phyloP scores from a whole-genome alignment of 92 coral and sea anemone genomes.

The Phenganax stokvisi region DNA sequence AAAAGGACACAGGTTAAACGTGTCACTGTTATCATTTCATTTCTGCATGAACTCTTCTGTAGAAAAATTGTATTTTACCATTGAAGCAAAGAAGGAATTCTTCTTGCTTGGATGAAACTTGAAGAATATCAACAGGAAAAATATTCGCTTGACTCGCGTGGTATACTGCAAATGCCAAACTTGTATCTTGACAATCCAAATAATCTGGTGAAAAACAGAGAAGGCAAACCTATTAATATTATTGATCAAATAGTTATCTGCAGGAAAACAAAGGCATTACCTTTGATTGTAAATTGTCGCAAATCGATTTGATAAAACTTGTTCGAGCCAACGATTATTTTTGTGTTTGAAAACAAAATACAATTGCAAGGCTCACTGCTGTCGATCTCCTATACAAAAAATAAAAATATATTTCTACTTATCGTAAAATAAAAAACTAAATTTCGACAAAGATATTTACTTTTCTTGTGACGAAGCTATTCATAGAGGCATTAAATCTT shows the following conservation, averaged over 20 bases:
- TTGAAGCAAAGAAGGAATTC: constrained; percentile 87
- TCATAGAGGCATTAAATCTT: constrained; percentile 83
- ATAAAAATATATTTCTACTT: background rate
- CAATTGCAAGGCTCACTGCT: constrained; percentile 97
- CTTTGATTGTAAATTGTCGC: constrained; percentile 73
- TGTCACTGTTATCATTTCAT: background rate
- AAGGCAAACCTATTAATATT: no score
- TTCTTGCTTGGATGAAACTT: constrained; percentile 58
- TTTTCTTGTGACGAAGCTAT: constrained; percentile 80
- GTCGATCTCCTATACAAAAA: constrained; percentile 66
- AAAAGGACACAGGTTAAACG: background rate
- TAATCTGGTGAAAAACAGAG: constrained; percentile 52
- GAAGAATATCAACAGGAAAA: constrained; percentile 84
- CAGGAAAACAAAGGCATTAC: constrained; percentile 33
- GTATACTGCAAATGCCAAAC: constrained; percentile 90
- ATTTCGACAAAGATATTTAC: constrained; percentile 38
- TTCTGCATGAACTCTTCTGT: background rate
- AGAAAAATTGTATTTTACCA: constrained; percentile 47
- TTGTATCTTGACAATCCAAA: constrained; percentile 75
- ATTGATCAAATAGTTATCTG: no score
- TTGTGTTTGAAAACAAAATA: constrained; percentile 66
- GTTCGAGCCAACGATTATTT: constrained; percentile 90
- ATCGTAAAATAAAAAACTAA: background rate
- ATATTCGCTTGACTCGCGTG: constrained; percentile 89
- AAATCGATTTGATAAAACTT: constrained; percentile 83